Evolutionary conservation across 2,113 vertebrate genomes (phyloP), one percentile per base, ranked within the genome.

Genomic region (Corynorhinus townsendii): DNA sequence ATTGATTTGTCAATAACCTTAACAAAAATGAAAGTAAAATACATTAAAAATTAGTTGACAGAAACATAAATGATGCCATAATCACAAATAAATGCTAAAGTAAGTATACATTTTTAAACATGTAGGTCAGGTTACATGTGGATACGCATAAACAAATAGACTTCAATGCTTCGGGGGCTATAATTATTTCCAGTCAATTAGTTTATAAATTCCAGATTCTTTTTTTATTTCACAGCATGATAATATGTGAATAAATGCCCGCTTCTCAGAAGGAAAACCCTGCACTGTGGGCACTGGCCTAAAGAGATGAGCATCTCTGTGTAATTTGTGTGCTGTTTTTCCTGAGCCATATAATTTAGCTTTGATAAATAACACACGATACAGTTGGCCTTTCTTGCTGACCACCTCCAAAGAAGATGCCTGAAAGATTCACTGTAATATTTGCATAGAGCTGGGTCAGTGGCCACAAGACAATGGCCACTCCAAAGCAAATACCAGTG

Each of bases 331-430:
- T 59, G 95, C 94, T 96, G 71, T 90, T 85, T 97, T 96, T 96
- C 77, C 93, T 94, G 95, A 98, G 96, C 97, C 92, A 88, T 98
- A 66, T 98, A 98, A 98, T 98, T 98, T 98, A 97, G 86, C 96
- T 98, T 96, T 98, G 98, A 98, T 98, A 98, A 98, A 98, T 97
- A 97, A 98, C 97, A 98, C 92, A 97, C 96, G 97, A 97, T 94
- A 95, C 86, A 56, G 90, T 96, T 96, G 96, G 93, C 71, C 90
- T 89, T 97, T 82, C 72, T 90, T 85, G 89, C 94, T 0, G 94
- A 96, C 94, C 16, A 0, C 95, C 90, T 95, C 94, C 0, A 7
- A 69, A 93, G 86, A 97, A 92, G 93, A 90, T 96, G 91, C 92
- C 94, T 95, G 16, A 47, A 73, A 95, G 87, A 95, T 91, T 86